A percentile compares a stretch with the other conserved stretches of the same genome.
Conservation (phyloP, 2,888 invertebrate genomes). For the Stictocephala bisonia region DNA sequence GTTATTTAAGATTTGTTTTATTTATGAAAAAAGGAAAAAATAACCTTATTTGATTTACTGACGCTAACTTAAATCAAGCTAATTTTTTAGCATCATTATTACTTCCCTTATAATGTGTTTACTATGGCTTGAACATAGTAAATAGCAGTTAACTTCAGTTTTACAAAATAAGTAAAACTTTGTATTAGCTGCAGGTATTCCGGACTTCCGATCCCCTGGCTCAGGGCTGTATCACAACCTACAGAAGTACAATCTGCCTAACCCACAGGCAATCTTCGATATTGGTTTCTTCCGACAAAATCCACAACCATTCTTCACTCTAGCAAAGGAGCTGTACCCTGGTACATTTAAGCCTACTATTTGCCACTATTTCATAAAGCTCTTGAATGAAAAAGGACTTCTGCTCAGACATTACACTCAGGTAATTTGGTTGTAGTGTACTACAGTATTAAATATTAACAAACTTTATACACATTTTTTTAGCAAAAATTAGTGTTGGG, state of each 20-base stretch:
- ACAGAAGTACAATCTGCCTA: conserved; percentile 89
- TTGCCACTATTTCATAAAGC: conserved; percentile 89
- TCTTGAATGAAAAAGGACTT: conserved; percentile 82
- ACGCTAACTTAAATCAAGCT: too few species aligned
- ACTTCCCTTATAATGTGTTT: too few species aligned
- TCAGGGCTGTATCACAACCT: conserved; percentile 93
- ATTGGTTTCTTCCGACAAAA: conserved; percentile 87
- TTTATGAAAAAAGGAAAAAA: too few species aligned
- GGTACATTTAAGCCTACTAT: conserved; percentile 89
- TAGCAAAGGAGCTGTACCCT: conserved; percentile 92
- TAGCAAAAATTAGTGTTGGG: too few species aligned
- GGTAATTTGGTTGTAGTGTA: conserved; percentile 65
- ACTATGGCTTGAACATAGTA: too few species aligned
- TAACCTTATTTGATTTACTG: too few species aligned
- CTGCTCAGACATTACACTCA: conserved; percentile 58
- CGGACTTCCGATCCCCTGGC: conserved; percentile 94
- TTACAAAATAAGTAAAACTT: too few species aligned
- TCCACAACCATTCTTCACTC: conserved; percentile 91
- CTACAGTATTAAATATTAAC: too few species aligned
- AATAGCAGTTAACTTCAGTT: too few species aligned
- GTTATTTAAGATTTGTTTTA: too few species aligned
- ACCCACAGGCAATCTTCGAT: conserved; percentile 94
- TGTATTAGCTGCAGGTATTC: conserved; percentile 89
- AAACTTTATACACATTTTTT: conserved; percentile 64
- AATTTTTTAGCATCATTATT: too few species aligned